Base-by-base conservation (phyloP, 2,888 invertebrate species). In the Prosapia bicincta region DNA sequence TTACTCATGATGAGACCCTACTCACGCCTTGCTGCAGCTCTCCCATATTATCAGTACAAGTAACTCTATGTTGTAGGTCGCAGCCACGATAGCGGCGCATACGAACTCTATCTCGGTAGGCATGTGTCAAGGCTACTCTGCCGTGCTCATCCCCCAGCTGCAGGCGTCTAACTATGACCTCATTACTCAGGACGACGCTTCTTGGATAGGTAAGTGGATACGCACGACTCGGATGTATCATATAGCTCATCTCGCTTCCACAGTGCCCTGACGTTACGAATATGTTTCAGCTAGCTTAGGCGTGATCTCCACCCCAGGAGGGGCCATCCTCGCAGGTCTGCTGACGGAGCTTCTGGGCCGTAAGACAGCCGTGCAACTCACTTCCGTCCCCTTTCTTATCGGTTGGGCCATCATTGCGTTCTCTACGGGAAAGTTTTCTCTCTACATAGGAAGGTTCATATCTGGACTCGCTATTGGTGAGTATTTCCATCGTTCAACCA, bases 21-120 rank as follows among this genome's bases (percentile, higher is more conserved):
- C n/a, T n/a, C n/a, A n/a, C n/a, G n/a, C n/a, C n/a, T n/a, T n/a
- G n/a, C n/a, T n/a, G n/a, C n/a, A n/a, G n/a, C n/a, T n/a, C n/a
- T n/a, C n/a, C n/a, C n/a, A n/a, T n/a, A n/a, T n/a, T n/a, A n/a
- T n/a, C n/a, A n/a, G n/a, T n/a, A n/a, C n/a, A n/a, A n/a, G n/a
- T n/a, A n/a, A n/a, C n/a, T n/a, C n/a, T n/a, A n/a, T n/a, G 5
- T 5, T 38, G 13, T 24, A 72, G 72, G 72, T 72, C 7, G 72
- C 66, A 72, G 72, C 72, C 7, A 72, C 91, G 26, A 85, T 92
- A 80, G 92, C 91, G 74, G 92, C 92, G 66, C 92, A 93, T 84
- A 90, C 91, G n/a, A 91, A 91, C 81, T 92, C 92, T 83, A 90
- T 92, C 82, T 92, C 92, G 72, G 91, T 92, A 79, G 92, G 92